Base-by-base conservation (phyloP, 2,113 vertebrate species). In the Fukomys damarensis region DNA sequence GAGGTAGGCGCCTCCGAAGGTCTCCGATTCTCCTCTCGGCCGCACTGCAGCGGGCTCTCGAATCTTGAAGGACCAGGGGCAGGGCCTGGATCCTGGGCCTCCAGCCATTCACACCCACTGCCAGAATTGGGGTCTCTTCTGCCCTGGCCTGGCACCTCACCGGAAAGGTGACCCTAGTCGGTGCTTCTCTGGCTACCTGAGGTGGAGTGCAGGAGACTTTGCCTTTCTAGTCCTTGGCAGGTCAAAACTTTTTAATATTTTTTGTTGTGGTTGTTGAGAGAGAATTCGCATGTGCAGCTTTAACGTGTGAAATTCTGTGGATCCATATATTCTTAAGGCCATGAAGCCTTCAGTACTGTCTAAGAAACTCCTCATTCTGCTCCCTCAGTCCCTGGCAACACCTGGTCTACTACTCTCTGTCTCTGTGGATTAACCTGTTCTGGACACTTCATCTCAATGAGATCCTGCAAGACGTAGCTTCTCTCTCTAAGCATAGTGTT, bases 21-120 rank as follows among this genome's bases (percentile, higher is more conserved):
- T 22, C 41, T 49, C 17, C 0, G 30, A 28, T 14, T 46, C 59
- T 56, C 38, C 41, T 6, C 61, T 30, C 5, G 13, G 38, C 58
- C 52, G 65, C 19, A 3, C 3, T 1, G 0, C n/a, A 22, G 26
- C 1, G n/a, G 41, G 24, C 52, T 28, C 19, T 0, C 5, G 54
- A 20, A 30, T 28, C 74, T 24, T 28, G 30, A 59, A 58, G 16
- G 43, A 52, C 12, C 6, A 58, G 11, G n/a, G 52, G 6, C 3
- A 0, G 26, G 43, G 22, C 46, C 38, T 0, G 6, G 58, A 32
- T 30, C 22, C 85, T 4, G 32, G 79, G 30, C 24, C 2, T 11
- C 28, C 58, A 17, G 7, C 65, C 10, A 17, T 32, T 38, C 32
- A 35, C 10, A 30, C 30, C 58, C 65, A 65, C 35, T 20, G 41